Conservation (phyloP, 92 coral and sea anemone genomes). For the Hydrozoanthus gracilis region DNA sequence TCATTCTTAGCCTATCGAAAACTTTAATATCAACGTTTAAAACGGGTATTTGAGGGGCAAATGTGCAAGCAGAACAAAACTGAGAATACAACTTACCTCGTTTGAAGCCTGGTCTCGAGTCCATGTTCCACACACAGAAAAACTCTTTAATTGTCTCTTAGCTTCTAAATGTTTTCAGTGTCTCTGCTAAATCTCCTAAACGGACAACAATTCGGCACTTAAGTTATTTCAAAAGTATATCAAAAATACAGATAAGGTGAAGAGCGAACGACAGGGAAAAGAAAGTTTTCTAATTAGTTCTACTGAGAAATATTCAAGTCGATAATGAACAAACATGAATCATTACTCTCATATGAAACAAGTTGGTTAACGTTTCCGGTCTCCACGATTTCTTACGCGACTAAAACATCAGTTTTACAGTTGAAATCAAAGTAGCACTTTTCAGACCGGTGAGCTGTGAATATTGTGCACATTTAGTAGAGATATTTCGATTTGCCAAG, state of each 20-base stretch:
- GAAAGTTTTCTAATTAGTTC: too few species aligned
- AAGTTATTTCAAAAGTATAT: not conserved
- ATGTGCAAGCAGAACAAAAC: not conserved
- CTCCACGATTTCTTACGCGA: too few species aligned
- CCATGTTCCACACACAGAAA: not conserved
- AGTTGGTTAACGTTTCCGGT: too few species aligned
- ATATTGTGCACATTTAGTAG: not conserved
- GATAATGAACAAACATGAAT: too few species aligned
- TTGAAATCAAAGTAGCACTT: not conserved
- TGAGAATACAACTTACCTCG: not conserved
- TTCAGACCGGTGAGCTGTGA: conserved; percentile 15
- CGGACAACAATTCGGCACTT: not conserved
- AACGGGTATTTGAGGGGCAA: conserved; percentile 19
- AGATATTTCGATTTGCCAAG: conserved; percentile 7
- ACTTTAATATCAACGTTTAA: not conserved
- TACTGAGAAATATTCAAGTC: too few species aligned
- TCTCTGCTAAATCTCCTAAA: not conserved
- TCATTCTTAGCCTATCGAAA: not conserved
- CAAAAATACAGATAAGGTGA: not conserved
- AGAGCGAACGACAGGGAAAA: too few species aligned
- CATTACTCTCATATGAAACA: too few species aligned
- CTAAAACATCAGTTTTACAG: not conserved
- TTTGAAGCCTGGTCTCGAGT: conserved; percentile 35
- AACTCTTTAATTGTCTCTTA: not conserved
- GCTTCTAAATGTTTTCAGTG: not conserved